phyloP scores from a whole-genome alignment of 2,797 vertebrate species.

The Mycteria americana region DNA sequence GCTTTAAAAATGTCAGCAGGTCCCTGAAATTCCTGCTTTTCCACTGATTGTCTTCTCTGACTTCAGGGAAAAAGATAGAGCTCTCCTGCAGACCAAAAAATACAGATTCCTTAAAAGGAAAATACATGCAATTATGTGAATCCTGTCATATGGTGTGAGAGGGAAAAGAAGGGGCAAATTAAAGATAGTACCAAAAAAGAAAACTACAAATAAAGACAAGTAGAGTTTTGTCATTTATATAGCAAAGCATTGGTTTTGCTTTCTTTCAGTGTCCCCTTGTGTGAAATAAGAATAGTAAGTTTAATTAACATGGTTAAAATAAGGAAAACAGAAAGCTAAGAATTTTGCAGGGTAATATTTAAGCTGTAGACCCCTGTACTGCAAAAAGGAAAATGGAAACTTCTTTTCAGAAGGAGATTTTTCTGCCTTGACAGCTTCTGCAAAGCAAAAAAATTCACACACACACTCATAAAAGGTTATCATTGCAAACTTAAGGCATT shows the following conservation, averaged over 20 bases:
- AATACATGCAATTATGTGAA: neutral
- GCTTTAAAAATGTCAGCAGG: neutral
- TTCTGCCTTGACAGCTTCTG: neutral
- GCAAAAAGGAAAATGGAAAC: neutral
- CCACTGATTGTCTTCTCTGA: neutral
- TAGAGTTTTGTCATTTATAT: neutral
- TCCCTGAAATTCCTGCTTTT: neutral
- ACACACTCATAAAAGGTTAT: neutral
- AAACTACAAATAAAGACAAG: neutral
- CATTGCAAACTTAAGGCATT: neutral
- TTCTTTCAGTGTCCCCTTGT: neutral
- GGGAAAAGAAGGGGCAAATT: neutral
- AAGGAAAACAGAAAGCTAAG: neutral
- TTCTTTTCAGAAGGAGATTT: neutral
- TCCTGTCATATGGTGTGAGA: neutral
- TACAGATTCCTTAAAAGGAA: neutral
- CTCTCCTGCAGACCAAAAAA: neutral
- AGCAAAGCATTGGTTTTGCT: neutral
- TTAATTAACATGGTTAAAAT: neutral
- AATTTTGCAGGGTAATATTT: neutral
- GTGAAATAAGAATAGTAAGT: neutral
- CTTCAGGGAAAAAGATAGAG: neutral
- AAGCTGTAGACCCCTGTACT: neutral
- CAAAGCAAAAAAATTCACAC: neutral
- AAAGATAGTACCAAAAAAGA: neutral